phyloP scores from a whole-genome alignment of 1,140 invertebrate genomes.

The Zaprionus vittiger region DNA sequence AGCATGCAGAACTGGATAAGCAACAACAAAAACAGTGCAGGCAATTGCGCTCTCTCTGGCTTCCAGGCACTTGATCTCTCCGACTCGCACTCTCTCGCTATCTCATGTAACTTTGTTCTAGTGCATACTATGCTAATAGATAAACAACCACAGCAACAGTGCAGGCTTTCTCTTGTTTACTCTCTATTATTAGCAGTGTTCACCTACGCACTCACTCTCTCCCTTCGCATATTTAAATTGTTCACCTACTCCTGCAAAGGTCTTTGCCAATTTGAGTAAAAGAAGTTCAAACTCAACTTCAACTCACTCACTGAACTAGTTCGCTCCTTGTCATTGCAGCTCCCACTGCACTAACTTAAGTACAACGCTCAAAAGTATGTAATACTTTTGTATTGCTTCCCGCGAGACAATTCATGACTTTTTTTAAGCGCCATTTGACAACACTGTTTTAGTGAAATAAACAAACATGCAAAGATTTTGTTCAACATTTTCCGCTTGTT shows the following conservation, averaged over 20 bases:
- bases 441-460: conserved; percentile 1
- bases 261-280: not conserved
- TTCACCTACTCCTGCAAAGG: not conserved
- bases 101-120: too few species aligned
- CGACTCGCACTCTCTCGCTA: not conserved
- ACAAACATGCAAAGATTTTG: conserved; percentile 19
- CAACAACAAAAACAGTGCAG: not conserved
- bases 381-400: not conserved
- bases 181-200: too few species aligned
- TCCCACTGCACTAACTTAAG: not conserved
- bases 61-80: too few species aligned
- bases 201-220: not conserved
- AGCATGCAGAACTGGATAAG: not conserved
- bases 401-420: conserved; percentile 2
- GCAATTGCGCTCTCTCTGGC: not conserved
- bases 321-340: conserved; percentile 12
- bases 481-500: conserved; percentile 66
- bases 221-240: not conserved
- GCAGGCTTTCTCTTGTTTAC: too few species aligned
- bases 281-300: not conserved
- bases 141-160: too few species aligned
- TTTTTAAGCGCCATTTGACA: not conserved
- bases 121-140: too few species aligned
- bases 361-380: conserved; percentile 63
- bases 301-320: not conserved